Conservation (phyloP, 1,140 invertebrate species). For the Nymphalis io region DNA sequence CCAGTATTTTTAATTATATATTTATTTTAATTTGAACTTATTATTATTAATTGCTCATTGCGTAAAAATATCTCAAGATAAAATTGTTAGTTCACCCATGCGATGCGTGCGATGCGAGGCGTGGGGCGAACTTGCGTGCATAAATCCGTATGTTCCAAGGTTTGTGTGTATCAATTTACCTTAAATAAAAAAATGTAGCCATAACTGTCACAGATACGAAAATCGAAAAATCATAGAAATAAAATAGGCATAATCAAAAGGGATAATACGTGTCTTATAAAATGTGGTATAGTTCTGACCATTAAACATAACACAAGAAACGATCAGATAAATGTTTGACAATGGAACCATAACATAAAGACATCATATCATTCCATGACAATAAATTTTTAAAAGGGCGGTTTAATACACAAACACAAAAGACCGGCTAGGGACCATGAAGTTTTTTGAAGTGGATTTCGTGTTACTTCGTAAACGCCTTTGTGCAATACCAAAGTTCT, state of each 20-base stretch:
- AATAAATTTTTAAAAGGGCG: conserved; percentile 74
- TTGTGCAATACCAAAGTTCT: conserved; percentile 57
- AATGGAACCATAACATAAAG: conserved; percentile 74
- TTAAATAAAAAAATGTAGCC: conserved; percentile 31
- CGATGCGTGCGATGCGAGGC: no score
- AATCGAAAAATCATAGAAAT: conserved; percentile 42
- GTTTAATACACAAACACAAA: conserved; percentile 72
- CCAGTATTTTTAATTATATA: no score
- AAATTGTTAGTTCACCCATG: no score
- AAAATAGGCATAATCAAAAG: conserved; percentile 40
- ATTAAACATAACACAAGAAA: conserved; percentile 66
- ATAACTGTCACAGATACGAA: conserved; percentile 43
- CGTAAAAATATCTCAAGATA: no score
- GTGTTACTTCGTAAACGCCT: conserved; percentile 49
- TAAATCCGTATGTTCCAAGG: no score
- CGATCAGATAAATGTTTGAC: conserved; percentile 75
- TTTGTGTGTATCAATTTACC: conserved; percentile 36
- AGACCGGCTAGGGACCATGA: conserved; percentile 52
- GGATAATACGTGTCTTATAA: conserved; percentile 37
- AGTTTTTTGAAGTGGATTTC: conserved; percentile 65
- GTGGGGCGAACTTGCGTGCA: no score
- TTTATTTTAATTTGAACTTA: neutral
- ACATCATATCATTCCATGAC: conserved; percentile 77
- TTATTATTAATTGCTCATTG: no score
- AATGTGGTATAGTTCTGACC: conserved; percentile 50